These are phyloP conservation scores for Acheta domesticus DNA, from an alignment of 2,888 invertebrate genomes.

Conservation along the genomic window DNA sequence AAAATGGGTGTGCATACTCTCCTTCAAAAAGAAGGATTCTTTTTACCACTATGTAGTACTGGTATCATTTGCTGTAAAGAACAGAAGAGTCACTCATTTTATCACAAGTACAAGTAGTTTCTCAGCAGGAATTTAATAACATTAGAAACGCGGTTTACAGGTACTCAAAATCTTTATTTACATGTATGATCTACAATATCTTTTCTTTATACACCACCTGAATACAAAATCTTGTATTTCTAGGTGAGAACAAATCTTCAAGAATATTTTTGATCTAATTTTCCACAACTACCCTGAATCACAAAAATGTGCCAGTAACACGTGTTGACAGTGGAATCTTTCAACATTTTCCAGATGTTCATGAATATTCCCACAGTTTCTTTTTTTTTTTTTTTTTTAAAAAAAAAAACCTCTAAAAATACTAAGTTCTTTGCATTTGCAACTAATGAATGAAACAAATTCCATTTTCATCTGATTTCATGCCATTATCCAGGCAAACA, in stretches of 20 bases:
- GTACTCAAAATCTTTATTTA: constrained; percentile 3
- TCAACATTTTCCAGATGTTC: not conserved
- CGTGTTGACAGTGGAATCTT: not conserved
- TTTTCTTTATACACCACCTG: not conserved
- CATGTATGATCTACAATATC: not conserved
- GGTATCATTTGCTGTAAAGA: too few species aligned
- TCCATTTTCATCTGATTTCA: too few species aligned
- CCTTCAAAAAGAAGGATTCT: not conserved
- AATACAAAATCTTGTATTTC: not conserved
- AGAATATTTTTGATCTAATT: too few species aligned
- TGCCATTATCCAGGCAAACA: too few species aligned
- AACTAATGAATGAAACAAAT: not conserved
- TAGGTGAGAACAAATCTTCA: not conserved
- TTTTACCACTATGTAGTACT: not conserved
- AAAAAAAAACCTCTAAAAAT: not conserved
- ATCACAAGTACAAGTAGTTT: not conserved
- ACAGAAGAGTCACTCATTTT: not conserved
- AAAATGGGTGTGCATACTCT: constrained; percentile 18
- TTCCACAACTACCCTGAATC: not conserved
- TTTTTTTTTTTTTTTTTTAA: not conserved
- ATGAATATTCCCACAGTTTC: constrained; percentile 10
- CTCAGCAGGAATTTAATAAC: not conserved
- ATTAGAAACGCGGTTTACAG: not conserved
- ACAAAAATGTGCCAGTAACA: not conserved
- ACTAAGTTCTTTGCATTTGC: not conserved